These are phyloP conservation scores for Lineus longissimus DNA, from an alignment of 1,140 invertebrate genomes.

Conservation along the genomic window DNA sequence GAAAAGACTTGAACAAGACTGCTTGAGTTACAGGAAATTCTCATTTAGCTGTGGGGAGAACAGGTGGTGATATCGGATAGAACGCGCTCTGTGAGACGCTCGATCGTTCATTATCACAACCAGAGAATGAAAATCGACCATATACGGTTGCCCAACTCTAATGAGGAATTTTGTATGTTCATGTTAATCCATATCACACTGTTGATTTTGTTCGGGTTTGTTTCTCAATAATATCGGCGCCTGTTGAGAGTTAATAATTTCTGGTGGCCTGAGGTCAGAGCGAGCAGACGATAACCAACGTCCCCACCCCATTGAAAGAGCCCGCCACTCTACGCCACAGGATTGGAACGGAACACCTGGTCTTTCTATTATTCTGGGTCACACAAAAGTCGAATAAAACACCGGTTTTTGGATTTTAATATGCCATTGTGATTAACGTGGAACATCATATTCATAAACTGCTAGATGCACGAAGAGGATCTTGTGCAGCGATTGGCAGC, in stretches of 20 bases:
- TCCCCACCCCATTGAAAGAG: background rate
- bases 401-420: background rate
- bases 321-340: background rate
- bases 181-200: too few relatives aligned
- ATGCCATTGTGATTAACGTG: background rate
- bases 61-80: background rate
- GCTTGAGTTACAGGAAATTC: background rate
- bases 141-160: too few relatives aligned
- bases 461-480: background rate
- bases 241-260: too few relatives aligned
- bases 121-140: too few relatives aligned
- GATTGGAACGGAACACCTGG: background rate
- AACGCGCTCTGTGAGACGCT: too few relatives aligned
- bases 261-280: background rate
- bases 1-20: background rate
- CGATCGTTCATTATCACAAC: too few relatives aligned
- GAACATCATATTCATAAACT: background rate
- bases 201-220: slow-evolving; percentile 1
- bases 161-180: too few relatives aligned
- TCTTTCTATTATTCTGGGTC: background rate
- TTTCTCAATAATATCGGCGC: background rate
- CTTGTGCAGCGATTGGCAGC: background rate
- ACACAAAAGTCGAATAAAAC: background rate
- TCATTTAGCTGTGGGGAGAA: background rate
- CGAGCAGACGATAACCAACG: background rate